Evolutionary conservation across 2,888 invertebrate species (phyloP), one percentile per base, ranked within the genome.

Genomic region (Eristalinus sepulchralis): DNA sequence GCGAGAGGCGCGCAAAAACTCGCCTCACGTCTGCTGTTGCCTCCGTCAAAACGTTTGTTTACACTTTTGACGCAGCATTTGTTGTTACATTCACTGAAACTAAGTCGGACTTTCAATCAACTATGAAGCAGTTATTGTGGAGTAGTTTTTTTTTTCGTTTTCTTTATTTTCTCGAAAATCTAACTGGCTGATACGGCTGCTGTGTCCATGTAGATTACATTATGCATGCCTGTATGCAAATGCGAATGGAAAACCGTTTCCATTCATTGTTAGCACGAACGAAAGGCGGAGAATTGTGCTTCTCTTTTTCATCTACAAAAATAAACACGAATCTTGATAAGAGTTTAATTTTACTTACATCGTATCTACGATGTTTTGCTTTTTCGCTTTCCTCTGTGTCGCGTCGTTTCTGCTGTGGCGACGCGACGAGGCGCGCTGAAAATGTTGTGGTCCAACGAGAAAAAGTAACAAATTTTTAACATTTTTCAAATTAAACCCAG

Each of bases 291-390:
- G 53, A 33, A 47, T 55, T 24, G 36, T 17, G 57, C 31, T 66
- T 53, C 60, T 22, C 20, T 47, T 36, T 55, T 36, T 20, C 60
- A 27, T n/a, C 20, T 53, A 27, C 39, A 76, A 80, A 80, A 80
- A 84, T 80, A 80, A 75, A 80, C 47, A 62, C 66, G 71, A 67
- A 80, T 71, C 57, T 66, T 80, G 84, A 84, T 84, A 84, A 84
- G 75, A 84, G 62, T 80, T 71, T 79, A 79, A 78, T 68, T 73
- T 67, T 75, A 80, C 68, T 82, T 76, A 71, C 60, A 84, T 57
- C 79, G 66, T 36, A 60, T 47, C 78, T 55, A 57, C 55, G 68
- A 55, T 20, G 20, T 36, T 22, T 68, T 62, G 11, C 33, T 33
- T 34, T 64, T 39, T 22, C 31, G 20, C 36, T 17, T 39, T n/a